Percentiles rank a stretch among this genome's conserved stretches.
Evolutionary conservation across 2,113 vertebrate genomes (phyloP).

Genomic region (Oostethus manadensis): DNA sequence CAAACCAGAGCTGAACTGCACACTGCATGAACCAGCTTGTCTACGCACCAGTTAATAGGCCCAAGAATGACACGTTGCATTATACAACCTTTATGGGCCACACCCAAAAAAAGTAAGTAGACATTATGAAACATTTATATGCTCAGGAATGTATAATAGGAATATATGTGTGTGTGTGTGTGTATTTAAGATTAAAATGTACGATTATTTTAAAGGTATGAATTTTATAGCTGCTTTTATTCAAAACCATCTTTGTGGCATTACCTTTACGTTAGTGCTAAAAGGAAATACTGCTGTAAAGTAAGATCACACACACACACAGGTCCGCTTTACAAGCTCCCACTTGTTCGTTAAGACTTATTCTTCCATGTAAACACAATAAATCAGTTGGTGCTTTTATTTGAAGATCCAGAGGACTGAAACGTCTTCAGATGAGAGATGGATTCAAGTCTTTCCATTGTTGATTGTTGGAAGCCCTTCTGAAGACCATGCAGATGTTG

Average conservation of each 20-base stretch:
- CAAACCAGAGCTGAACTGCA: conserved; percentile 21
- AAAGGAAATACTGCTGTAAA: conserved; percentile 34
- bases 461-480: conserved; percentile 38
- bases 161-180: conserved; percentile 10
- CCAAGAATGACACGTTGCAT: conserved; percentile 1
- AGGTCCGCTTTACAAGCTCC: conserved; percentile 41
- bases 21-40: conserved; percentile 18
- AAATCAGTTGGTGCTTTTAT: conserved; percentile 33
- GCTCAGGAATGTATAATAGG: conserved; percentile 46
- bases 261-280: conserved; percentile 54
- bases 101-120: conserved; percentile 12
- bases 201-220: not conserved
- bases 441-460: conserved; percentile 38
- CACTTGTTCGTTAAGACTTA: conserved; percentile 27
- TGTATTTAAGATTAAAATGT: not conserved
- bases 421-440: conserved; percentile 26
- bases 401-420: conserved; percentile 15
- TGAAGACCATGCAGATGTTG: conserved; percentile 21
- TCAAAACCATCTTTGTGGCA: conserved; percentile 42
- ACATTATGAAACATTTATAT: conserved; percentile 41
- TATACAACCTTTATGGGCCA: conserved; percentile 1
- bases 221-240: conserved; percentile 50
- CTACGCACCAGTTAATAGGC: conserved; percentile 16
- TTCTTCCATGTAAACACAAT: conserved; percentile 30
- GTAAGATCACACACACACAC: conserved; percentile 42